phyloP scores from a whole-genome alignment of 2,888 invertebrate genomes.

The Salticus scenicus region DNA sequence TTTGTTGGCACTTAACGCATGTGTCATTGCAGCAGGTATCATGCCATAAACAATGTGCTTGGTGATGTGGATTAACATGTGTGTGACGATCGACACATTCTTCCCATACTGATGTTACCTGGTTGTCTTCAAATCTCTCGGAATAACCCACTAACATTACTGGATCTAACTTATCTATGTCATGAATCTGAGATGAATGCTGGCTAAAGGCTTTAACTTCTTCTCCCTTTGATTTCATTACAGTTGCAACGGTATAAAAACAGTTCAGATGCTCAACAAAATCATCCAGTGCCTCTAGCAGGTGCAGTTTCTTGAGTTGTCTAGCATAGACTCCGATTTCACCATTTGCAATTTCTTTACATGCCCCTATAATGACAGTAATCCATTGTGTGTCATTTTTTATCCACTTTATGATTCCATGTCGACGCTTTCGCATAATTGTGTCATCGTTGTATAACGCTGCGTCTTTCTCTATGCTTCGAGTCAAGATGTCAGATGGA shows the following conservation, averaged over 20 bases:
- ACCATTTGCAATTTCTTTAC: slow-evolving; percentile 29
- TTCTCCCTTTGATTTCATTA: slow-evolving; percentile 29
- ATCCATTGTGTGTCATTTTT: slow-evolving; percentile 33
- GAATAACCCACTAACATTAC: slow-evolving; percentile 61
- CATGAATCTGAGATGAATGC: slow-evolving; percentile 45
- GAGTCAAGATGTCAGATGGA: background rate
- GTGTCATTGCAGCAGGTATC: background rate
- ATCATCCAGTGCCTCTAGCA: slow-evolving; percentile 47
- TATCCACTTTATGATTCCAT: background rate
- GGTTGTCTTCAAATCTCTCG: slow-evolving; percentile 53
- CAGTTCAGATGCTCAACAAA: slow-evolving; percentile 53
- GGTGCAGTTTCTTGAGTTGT: slow-evolving; percentile 23
- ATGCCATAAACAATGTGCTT: slow-evolving; percentile 59
- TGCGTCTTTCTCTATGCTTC: slow-evolving; percentile 19
- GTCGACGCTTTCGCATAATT: slow-evolving; percentile 22
- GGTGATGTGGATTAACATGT: slow-evolving; percentile 57
- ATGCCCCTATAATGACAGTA: slow-evolving; percentile 22
- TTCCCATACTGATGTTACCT: slow-evolving; percentile 47
- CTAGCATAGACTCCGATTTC: background rate
- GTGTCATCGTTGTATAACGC: slow-evolving; percentile 32
- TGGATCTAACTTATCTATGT: slow-evolving; percentile 69
- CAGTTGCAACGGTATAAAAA: slow-evolving; percentile 35
- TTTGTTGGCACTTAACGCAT: slow-evolving; percentile 3
- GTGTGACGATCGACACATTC: slow-evolving; percentile 51
- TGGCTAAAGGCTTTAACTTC: slow-evolving; percentile 35